Evolutionary conservation across 2,797 vertebrate genomes (phyloP), one percentile per base, ranked within the genome.

Genomic region (Bovichtus variegatus): DNA sequence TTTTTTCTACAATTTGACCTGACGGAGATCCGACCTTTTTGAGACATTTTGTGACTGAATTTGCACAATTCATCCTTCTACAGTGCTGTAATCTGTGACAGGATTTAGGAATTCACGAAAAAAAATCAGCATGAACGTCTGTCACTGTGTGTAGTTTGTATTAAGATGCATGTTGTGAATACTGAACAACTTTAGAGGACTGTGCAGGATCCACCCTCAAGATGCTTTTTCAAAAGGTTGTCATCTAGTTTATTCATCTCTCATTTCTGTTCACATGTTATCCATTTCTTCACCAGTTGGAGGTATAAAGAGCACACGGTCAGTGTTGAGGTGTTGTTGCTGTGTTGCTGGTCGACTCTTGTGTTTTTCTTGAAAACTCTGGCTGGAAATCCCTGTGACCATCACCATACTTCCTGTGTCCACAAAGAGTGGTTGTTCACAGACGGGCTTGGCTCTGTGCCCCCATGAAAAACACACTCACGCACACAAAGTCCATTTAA

Each of bases 351-450:
- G 49, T 67, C 13, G 13, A 73, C 46, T 70, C 34, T 34, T 11
- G 40, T 51, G 55, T 79, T 81, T 75, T 62, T 70, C 74, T 57
- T 70, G 49, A 41, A 36, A 73, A 44, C 31, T 34, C 49, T 70
- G 75, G 73, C 78, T 82, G 79, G 40, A 81, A 77, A 83, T 78
- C 82, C 84, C 66, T 72, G 81, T 31, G 29, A 84, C 85, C 84
- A 75, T 84, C 86, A 82, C 77, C 85, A 53, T 57, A 89, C 86
- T 95, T 94, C 92, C 92, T 94, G 92, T 87, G 87, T 89, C 89
- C 91, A 94, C 94, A 94, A 94, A 92, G 91, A 93, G 82, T 50
- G 81, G 85, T 87, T 94, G 92, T 94, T 94, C 83, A 86, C 76
- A 83, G 74, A 51, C 73, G 54, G 76, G 75, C 51, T 38, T 91